Evolutionary conservation across 2,797 vertebrate genomes (phyloP).

Genomic region (Phrynocephalus vlangalii): DNA sequence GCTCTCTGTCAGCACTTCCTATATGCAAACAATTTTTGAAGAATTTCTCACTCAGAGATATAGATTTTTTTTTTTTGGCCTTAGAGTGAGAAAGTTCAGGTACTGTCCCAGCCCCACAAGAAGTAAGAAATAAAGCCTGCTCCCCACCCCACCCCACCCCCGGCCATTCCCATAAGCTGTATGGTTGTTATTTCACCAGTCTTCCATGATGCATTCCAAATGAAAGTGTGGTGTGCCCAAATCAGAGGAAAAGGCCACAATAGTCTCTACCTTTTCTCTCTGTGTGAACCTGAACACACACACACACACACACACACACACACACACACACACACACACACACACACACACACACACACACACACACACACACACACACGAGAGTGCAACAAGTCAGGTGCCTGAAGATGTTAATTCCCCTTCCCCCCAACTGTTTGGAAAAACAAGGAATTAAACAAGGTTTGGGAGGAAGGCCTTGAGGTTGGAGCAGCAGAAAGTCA

Average conservation of each 20-base stretch:
- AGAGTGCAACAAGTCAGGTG: background rate
- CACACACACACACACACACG: no score
- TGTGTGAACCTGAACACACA: background rate
- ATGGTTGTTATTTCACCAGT: slow-evolving; percentile 45
- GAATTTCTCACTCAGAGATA: slow-evolving; percentile 44
- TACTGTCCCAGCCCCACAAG: slow-evolving; percentile 24
- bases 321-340: no score
- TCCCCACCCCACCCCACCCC: no score
- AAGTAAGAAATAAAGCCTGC: slow-evolving; percentile 56
- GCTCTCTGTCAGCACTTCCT: slow-evolving; percentile 44
- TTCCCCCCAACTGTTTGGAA: slow-evolving; percentile 43
- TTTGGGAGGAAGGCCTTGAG: slow-evolving; percentile 51
- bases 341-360: background rate
- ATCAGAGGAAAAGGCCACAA: slow-evolving; percentile 30
- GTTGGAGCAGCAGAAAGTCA: slow-evolving; percentile 52
- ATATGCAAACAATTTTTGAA: slow-evolving; percentile 26
- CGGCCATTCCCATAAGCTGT: background rate
- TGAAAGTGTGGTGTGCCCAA: slow-evolving; percentile 52
- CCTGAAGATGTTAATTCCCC: slow-evolving; percentile 31
- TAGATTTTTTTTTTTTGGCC: slow-evolving; percentile 34
- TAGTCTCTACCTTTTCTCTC: background rate
- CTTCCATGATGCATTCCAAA: slow-evolving; percentile 43
- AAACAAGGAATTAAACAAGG: slow-evolving; percentile 45
- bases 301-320: no score
- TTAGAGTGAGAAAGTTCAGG: slow-evolving; percentile 35